Percentiles rank a stretch among this genome's conserved stretches.
These are phyloP conservation scores for Amia ocellicauda DNA, from an alignment of 2,113 vertebrate genomes.

Conservation along the genomic window DNA sequence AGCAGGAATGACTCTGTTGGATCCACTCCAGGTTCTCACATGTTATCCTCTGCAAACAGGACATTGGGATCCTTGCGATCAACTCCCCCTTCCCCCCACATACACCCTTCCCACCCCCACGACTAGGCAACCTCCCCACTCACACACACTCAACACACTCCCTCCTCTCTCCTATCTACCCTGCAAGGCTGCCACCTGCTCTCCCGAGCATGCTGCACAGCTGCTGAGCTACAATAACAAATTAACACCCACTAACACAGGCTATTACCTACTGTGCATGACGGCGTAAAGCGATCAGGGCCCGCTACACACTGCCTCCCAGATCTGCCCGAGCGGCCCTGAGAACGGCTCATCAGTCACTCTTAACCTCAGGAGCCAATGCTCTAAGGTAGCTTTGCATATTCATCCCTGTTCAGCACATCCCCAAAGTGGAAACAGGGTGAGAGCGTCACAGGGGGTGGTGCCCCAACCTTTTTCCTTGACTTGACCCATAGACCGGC, in stretches of 20 bases:
- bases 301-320: not conserved
- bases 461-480: not conserved
- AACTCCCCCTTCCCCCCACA: constrained; percentile 22
- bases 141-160: constrained; percentile 52
- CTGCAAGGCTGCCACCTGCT: constrained; percentile 74
- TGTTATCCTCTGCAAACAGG: constrained; percentile 42
- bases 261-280: constrained; percentile 56
- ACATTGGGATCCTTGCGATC: constrained; percentile 50
- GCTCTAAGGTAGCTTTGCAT: constrained; percentile 35
- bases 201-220: constrained; percentile 67
- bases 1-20: not conserved
- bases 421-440: constrained; percentile 53
- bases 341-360: constrained; percentile 25
- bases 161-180: constrained; percentile 48
- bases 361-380: constrained; percentile 33
- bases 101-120: constrained; percentile 9
- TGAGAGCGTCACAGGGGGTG: constrained; percentile 17
- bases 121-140: constrained; percentile 5
- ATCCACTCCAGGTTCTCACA: constrained; percentile 24
- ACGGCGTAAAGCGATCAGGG: not conserved
- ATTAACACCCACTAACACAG: constrained; percentile 60
- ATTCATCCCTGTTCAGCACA: constrained; percentile 47
- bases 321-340: constrained; percentile 7
- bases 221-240: constrained; percentile 74
- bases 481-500: too few relatives aligned